A percentile compares a stretch with the other conserved stretches of the same genome.
These are phyloP conservation scores for Drosophila borealis DNA, from an alignment of 2,888 invertebrate species.

Conservation along the genomic window DNA sequence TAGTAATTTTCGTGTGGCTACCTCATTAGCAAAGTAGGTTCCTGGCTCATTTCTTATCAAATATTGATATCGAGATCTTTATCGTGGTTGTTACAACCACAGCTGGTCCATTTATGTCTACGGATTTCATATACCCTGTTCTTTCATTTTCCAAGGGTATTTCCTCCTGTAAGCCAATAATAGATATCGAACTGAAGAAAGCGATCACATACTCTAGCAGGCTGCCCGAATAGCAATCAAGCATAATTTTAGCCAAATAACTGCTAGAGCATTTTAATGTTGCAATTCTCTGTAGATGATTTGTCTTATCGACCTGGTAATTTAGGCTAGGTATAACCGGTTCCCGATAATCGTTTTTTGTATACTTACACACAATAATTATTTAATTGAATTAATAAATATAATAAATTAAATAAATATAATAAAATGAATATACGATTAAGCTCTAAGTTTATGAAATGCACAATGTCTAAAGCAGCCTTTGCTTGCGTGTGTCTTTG, in stretches of 20 bases:
- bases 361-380: too few species aligned
- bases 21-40: constrained; percentile 58
- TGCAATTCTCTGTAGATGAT: too few species aligned
- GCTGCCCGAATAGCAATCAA: neutral
- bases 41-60: constrained; percentile 32
- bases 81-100: constrained; percentile 31
- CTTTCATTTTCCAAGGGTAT: neutral
- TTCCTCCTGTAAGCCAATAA: neutral
- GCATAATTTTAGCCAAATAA: neutral
- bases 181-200: neutral
- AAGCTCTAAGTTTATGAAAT: too few species aligned
- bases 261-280: too few species aligned
- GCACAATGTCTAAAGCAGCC: too few species aligned
- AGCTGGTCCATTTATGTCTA: neutral
- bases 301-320: too few species aligned
- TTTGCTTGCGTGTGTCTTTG: too few species aligned
- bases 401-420: too few species aligned
- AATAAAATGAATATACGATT: too few species aligned
- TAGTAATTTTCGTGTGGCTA: constrained; percentile 15
- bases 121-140: constrained; percentile 10
- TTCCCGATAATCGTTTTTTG: too few species aligned
- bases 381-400: too few species aligned
- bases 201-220: neutral
- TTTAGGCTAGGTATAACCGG: too few species aligned
- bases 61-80: constrained; percentile 41